Evolutionary conservation across 2,113 vertebrate genomes (phyloP).

Genomic region (Empidonax traillii): DNA sequence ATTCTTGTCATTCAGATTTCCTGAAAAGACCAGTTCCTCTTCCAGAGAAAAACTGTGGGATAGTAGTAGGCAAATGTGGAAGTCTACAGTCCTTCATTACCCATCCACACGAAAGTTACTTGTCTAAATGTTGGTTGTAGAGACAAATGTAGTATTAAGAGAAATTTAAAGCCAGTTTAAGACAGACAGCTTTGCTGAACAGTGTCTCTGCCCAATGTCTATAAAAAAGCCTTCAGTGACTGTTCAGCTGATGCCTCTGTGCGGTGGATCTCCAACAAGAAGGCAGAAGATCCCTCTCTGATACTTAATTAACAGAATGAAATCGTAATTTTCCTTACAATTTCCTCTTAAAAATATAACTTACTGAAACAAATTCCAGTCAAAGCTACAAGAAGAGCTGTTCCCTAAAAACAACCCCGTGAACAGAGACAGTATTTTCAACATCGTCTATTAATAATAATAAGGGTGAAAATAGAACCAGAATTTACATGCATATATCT

Average conservation of each 20-base stretch:
- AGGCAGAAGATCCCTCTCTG: not conserved
- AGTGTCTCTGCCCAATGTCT: accelerated
- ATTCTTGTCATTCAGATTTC: not conserved
- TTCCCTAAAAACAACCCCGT: not conserved
- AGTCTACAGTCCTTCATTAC: not conserved
- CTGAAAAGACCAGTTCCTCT: not conserved
- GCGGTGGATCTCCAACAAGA: not conserved
- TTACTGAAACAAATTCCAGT: not conserved
- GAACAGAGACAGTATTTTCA: not conserved
- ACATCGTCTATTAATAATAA: not conserved
- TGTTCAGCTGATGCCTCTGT: not conserved
- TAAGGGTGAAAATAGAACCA: not conserved
- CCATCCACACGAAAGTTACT: not conserved
- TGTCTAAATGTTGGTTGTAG: not conserved
- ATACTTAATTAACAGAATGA: not conserved
- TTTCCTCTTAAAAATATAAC: not conserved
- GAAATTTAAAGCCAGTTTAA: not conserved
- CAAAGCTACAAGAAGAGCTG: not conserved
- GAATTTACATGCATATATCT: not conserved
- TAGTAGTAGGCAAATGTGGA: not conserved
- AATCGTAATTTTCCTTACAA: not conserved
- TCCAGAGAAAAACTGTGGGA: not conserved
- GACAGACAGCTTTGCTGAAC: not conserved
- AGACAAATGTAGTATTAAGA: not conserved
- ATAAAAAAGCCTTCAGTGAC: not conserved